Conservation (phyloP, 2,113 vertebrate genomes). For the Stigmatopora argus region DNA sequence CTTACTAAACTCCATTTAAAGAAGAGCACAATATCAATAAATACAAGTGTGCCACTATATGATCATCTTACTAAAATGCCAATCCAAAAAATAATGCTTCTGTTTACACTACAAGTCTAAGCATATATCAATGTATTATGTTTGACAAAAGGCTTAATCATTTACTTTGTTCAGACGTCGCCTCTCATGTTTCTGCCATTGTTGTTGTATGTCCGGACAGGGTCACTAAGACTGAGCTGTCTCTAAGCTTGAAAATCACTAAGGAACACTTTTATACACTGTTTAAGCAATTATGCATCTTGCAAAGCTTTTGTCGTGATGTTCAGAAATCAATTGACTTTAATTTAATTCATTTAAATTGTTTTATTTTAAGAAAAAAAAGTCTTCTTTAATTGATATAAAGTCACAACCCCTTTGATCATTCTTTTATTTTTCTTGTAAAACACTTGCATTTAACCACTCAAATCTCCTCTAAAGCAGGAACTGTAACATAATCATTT, state of each 20-base stretch:
- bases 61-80: too few species aligned
- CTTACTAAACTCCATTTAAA: too few species aligned
- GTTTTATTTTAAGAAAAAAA: not conserved
- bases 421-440: not conserved
- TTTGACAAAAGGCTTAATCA: too few species aligned
- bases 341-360: not conserved
- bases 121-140: too few species aligned
- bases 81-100: too few species aligned
- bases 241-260: conserved; percentile 8
- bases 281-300: not conserved
- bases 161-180: too few species aligned
- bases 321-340: not conserved
- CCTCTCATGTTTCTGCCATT: not conserved
- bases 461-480: not conserved
- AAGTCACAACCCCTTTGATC: not conserved
- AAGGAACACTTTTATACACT: not conserved
- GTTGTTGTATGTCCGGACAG: conserved; percentile 33
- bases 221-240: conserved; percentile 7
- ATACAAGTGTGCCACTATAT: too few species aligned
- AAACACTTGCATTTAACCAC: not conserved
- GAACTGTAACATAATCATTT: not conserved
- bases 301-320: not conserved
- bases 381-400: not conserved
- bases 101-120: too few species aligned
- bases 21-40: too few species aligned